Conservation (phyloP, 2,888 invertebrate species). For the Chymomyza amoena region DNA sequence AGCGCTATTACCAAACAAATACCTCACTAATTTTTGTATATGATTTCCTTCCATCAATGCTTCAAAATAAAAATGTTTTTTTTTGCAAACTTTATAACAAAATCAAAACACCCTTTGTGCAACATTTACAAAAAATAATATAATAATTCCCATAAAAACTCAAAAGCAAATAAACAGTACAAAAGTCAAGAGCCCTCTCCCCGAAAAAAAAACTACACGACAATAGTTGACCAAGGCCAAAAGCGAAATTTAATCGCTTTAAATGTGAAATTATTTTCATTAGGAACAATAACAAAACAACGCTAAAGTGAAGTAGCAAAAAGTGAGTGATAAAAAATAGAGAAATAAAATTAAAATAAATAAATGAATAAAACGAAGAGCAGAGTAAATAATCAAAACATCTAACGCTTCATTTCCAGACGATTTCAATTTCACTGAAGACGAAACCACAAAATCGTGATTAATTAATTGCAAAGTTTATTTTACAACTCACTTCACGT, state of each 20-base stretch:
- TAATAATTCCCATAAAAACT: not conserved
- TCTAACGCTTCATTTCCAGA: conserved; percentile 40
- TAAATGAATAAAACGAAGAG: not conserved
- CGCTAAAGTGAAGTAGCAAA: not conserved
- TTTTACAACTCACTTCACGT: conserved; percentile 19
- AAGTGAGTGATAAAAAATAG: not conserved
- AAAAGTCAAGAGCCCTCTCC: conserved; percentile 15
- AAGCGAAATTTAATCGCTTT: conserved; percentile 71
- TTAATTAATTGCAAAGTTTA: conserved; percentile 60
- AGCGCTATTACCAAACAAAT: too few species aligned
- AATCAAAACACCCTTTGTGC: too few species aligned
- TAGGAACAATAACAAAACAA: conserved; percentile 16
- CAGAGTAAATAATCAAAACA: conserved; percentile 55
- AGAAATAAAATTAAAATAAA: not conserved
- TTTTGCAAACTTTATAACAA: too few species aligned
- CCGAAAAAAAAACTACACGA: conserved; percentile 3
- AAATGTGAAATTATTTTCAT: conserved; percentile 67
- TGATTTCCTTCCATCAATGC: too few species aligned
- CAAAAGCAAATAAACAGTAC: conserved; percentile 28
- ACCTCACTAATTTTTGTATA: too few species aligned
- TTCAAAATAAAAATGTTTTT: too few species aligned
- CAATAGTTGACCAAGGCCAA: conserved; percentile 46
- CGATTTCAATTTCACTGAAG: conserved; percentile 36
- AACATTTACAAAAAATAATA: not conserved
- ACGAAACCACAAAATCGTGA: conserved; percentile 51